These are phyloP conservation scores for Masticophis lateralis DNA, from an alignment of 2,797 vertebrate species.

Conservation along the genomic window DNA sequence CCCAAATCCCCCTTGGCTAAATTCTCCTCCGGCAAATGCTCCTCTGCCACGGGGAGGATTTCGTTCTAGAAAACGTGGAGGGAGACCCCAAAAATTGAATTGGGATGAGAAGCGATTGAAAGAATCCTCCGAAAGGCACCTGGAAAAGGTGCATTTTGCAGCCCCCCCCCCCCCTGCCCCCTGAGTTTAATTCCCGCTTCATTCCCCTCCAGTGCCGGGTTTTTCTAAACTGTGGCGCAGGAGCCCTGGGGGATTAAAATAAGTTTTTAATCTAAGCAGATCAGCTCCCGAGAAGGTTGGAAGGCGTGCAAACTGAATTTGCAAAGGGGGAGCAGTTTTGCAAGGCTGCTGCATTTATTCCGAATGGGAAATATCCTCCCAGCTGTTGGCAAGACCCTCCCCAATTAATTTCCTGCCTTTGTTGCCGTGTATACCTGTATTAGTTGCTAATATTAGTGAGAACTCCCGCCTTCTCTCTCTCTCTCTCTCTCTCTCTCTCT, in stretches of 20 bases:
- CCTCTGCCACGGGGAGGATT: neutral
- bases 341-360: neutral
- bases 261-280: neutral
- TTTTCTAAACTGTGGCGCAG: neutral
- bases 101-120: neutral
- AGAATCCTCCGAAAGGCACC: too few relatives aligned
- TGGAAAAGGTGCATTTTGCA: too few relatives aligned
- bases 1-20: too few relatives aligned
- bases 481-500: too few relatives aligned
- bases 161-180: too few relatives aligned
- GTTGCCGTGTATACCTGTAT: neutral
- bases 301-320: neutral
- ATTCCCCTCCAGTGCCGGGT: rapidly evolving
- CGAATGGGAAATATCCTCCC: neutral
- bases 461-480: neutral
- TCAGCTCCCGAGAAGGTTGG: neutral
- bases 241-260: neutral
- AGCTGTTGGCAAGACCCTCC: neutral
- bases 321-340: neutral
- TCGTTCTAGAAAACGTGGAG: rapidly evolving
- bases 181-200: neutral
- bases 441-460: neutral
- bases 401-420: neutral
- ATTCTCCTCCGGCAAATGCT: neutral
- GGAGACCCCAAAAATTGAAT: neutral